Conservation (phyloP, 2,797 vertebrate species). For the Poecilia picta region DNA sequence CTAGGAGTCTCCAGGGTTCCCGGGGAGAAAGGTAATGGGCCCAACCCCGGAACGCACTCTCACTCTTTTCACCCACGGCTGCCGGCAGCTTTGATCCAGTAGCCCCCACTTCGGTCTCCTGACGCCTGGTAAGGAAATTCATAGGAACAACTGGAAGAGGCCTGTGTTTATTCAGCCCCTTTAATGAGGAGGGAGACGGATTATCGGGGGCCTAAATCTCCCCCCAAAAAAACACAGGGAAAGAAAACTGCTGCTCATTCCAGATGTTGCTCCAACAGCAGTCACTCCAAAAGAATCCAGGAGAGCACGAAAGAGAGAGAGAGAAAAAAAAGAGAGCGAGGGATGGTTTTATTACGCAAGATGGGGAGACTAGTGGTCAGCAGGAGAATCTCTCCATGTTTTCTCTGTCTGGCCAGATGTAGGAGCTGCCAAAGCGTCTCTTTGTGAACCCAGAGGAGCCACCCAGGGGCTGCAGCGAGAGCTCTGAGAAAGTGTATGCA, state of each 20-base stretch:
- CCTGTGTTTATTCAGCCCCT: conserved; percentile 87
- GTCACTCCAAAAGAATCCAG: conserved; percentile 75
- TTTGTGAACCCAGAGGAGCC: conserved; percentile 53
- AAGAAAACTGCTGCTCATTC: conserved; percentile 81
- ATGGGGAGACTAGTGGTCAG: conserved; percentile 61
- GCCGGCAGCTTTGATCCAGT: conserved; percentile 82
- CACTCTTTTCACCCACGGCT: conserved; percentile 70
- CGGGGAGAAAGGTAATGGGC: conserved; percentile 78
- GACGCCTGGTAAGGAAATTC: conserved; percentile 85
- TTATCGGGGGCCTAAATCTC: conserved; percentile 83
- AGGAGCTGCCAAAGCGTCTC: conserved; percentile 63
- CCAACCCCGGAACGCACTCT: conserved; percentile 74
- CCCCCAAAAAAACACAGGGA: conserved; percentile 73
- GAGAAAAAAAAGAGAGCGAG: conserved; percentile 18
- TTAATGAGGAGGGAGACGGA: conserved; percentile 87
- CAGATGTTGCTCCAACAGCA: conserved; percentile 83
- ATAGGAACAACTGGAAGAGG: conserved; percentile 88
- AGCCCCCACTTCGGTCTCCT: conserved; percentile 80
- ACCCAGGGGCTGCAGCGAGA: conserved; percentile 57
- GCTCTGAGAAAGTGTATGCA: conserved; percentile 52
- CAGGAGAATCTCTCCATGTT: conserved; percentile 67
- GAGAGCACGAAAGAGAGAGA: conserved; percentile 29
- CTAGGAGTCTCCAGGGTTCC: conserved; percentile 71
- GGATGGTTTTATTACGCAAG: conserved; percentile 49
- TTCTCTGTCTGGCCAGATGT: conserved; percentile 79